Evolutionary conservation across 2,113 vertebrate genomes (phyloP), one percentile per base, ranked within the genome.

Genomic region (Axis porcinus): DNA sequence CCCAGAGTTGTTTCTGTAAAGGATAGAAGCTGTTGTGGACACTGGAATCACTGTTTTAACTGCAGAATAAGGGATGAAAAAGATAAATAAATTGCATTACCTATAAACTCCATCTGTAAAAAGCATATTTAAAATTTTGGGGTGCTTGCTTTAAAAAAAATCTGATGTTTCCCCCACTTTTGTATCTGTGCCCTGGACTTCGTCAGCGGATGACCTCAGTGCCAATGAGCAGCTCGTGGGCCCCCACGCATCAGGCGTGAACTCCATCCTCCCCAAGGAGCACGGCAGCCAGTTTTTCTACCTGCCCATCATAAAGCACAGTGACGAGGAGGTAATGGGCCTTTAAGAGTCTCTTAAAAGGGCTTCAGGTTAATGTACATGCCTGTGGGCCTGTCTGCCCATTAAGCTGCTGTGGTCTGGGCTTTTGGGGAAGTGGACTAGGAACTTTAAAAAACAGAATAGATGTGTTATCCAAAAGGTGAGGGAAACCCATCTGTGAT

Each of bases 181-280:
- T 89, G 21, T 33, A 70, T 52, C 83, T 55, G 40, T 76, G 19
- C 83, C 64, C 30, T 43, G 86, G n/a, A 67, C 97, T 85, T 97
- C 93, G 55, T 94, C 98, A 99, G 99, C 99, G 58, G 99, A 99
- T 99, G 99, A 99, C 98, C 99, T 99, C 98, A 99, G 99, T 97
- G 99, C 99, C 97, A 99, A 99, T 54, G 99, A 99, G 97, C 99
- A 99, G 98, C 99, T 99, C 62, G 99, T 98, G 4, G 99, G 99
- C 83, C 99, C 99, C 52, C 99, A 99, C 27, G 99, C 99, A 2
- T 99, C 99, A 2, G 99, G 99, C 1, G 99, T 99, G 97, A 99
- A 99, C 99, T 99, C 99, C 74, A 99, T 99, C 97, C 99, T 99
- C 91, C 99, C 99, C 89, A 99, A 99, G 98, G 99, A 99, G 97